Base-by-base conservation (phyloP, 2,797 vertebrate species). In the Darevskia mixta region DNA sequence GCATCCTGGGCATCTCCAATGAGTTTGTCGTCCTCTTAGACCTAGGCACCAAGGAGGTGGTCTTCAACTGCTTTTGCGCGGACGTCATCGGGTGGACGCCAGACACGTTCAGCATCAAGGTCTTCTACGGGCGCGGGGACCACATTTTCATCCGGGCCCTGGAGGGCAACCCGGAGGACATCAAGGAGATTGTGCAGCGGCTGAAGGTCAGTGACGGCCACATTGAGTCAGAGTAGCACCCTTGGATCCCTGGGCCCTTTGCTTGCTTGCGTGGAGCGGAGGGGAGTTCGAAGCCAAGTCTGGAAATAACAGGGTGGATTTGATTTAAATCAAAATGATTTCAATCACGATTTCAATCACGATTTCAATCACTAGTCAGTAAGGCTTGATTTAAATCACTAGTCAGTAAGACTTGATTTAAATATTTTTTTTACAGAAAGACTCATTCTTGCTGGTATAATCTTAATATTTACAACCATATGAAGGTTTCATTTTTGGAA, bases 31-130 rank as follows among this genome's bases (percentile, higher is more conserved):
- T 99, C 8, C 93, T 99, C 7, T 87, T 97, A 6, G 98, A 99
- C 92, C 92, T 97, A 1, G 90, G 61, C 23, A 97, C 98, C 90
- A 99, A 99, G 94, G 98, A 98, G 66, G 98, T 99, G 78, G 98
- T 99, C 5, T 99, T 99, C 79, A 98, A 99, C 90, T 99, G 98
- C 91, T 98, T 98, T 94, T 98, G 98, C 1, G 97, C 97, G 0
- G 99, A 99, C 0, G 98, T 99, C 86, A 98, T 99, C 0, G 99
- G 98, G 15, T 99, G 99, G 99, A 98, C 97, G 0, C 97, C 97
- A 0, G 98, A 99, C 67, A 92, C 96, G 0, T 89, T 97, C 25
- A 88, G 97, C 0, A 75, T 99, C n/a, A 98, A 98, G 94, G 95
- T 99, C 82, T 99, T 98, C 93, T 98, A 98, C 0, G 98, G 98